Evolutionary conservation across 1,140 invertebrate genomes (phyloP).

Genomic region (Diorhabda elongata): DNA sequence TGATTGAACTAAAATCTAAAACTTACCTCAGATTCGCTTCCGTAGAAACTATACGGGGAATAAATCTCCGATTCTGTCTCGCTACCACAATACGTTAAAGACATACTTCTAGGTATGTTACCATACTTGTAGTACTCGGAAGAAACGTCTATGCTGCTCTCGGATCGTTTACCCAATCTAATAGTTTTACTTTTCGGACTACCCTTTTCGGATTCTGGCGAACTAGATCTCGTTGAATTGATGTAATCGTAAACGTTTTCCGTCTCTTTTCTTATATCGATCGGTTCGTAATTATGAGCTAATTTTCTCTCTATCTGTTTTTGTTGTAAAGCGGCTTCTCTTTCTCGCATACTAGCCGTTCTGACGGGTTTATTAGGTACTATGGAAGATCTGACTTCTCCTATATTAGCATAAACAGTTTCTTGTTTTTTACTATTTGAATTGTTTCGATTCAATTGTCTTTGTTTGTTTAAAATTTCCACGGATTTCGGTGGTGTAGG

Average conservation of each 20-base stretch:
- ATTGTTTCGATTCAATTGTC: constrained; percentile 42
- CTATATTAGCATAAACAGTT: constrained; percentile 76
- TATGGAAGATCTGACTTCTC: constrained; percentile 71
- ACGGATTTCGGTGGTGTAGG: constrained; percentile 67
- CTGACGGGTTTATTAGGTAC: constrained; percentile 74
- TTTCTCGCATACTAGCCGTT: constrained; percentile 75
- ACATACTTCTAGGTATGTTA: constrained; percentile 57
- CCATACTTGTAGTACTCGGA: constrained; percentile 44
- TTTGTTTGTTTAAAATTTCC: constrained; percentile 59
- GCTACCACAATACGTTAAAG: constrained; percentile 71
- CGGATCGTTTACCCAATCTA: constrained; percentile 48
- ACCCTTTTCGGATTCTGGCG: constrained; percentile 55
- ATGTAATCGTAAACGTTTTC: constrained; percentile 65
- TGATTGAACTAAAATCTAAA: background rate
- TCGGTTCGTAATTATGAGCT: constrained; percentile 34
- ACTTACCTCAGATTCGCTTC: constrained; percentile 51
- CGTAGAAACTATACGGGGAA: constrained; percentile 72
- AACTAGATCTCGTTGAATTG: constrained; percentile 55
- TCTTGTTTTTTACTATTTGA: constrained; percentile 51
- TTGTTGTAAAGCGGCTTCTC: constrained; percentile 60
- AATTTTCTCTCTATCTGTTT: constrained; percentile 43
- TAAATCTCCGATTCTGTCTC: constrained; percentile 79
- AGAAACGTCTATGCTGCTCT: constrained; percentile 50
- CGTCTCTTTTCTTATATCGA: constrained; percentile 46
- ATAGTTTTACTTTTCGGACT: constrained; percentile 35